phyloP scores from a whole-genome alignment of 2,888 invertebrate species.

The Tineola bisselliella region DNA sequence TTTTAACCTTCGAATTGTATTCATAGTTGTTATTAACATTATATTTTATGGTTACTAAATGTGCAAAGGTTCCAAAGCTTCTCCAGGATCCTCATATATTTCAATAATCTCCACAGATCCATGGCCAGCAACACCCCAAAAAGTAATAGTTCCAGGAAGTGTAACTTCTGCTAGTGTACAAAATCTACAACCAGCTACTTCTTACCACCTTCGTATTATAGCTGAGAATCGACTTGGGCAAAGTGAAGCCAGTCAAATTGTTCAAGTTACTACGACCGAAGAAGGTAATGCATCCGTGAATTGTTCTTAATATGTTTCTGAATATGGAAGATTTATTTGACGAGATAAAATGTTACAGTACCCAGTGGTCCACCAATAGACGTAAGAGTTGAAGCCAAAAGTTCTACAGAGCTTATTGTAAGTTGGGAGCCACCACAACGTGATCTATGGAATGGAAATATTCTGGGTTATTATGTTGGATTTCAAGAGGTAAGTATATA shows the following conservation, averaged over 20 bases:
- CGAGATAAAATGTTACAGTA: constrained; percentile 38
- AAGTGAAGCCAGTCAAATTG: constrained; percentile 86
- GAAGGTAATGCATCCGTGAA: constrained; percentile 63
- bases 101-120: constrained; percentile 64
- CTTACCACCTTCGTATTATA: constrained; percentile 87
- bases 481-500: constrained; percentile 82
- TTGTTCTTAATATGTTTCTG: neutral
- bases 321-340: neutral
- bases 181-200: constrained; percentile 84
- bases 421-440: constrained; percentile 89
- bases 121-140: constrained; percentile 84
- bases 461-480: constrained; percentile 88
- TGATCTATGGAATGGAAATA: constrained; percentile 88
- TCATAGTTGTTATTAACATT: no score
- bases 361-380: constrained; percentile 85
- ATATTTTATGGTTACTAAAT: no score
- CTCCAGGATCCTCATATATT: no score
- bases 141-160: constrained; percentile 83
- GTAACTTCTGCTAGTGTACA: constrained; percentile 83
- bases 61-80: no score
- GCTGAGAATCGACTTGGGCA: constrained; percentile 90
- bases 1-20: no score
- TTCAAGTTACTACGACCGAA: constrained; percentile 86
- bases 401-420: constrained; percentile 84
- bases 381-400: constrained; percentile 83